A percentile compares a stretch with the other conserved stretches of the same genome.
Evolutionary conservation across 2,113 vertebrate species (phyloP).

Genomic region (Muntiacus muntjak): DNA sequence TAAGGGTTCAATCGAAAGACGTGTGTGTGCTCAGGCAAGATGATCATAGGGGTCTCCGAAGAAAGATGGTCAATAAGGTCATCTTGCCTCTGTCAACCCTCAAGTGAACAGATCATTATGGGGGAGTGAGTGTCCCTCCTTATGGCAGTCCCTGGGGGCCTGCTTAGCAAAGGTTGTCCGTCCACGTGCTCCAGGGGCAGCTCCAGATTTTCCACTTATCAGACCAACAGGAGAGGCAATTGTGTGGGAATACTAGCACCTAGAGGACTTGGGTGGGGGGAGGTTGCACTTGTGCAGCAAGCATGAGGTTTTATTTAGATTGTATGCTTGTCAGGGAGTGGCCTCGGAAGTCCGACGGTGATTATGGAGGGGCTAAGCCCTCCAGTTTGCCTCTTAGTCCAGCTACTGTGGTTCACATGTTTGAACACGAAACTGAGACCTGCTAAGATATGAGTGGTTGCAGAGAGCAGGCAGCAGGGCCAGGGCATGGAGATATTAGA

Average conservation of each 20-base stretch:
- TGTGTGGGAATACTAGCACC: not conserved
- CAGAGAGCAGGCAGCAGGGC: not conserved
- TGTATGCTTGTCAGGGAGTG: not conserved
- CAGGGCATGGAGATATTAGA: not conserved
- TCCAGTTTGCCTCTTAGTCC: not conserved
- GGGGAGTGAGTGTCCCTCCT: not conserved
- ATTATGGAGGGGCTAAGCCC: not conserved
- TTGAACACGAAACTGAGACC: not conserved
- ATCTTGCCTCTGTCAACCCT: slow-evolving; percentile 17
- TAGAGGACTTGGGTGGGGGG: not conserved
- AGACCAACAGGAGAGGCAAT: not conserved
- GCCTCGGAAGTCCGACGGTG: not conserved
- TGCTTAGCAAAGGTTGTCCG: not conserved
- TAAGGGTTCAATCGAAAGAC: slow-evolving; percentile 13
- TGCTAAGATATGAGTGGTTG: not conserved
- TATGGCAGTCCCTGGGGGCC: not conserved
- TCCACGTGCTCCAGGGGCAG: not conserved
- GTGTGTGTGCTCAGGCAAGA: not conserved
- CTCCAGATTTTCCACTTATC: not conserved
- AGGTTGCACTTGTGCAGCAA: not conserved
- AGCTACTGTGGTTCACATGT: not conserved
- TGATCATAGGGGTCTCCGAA: slow-evolving; percentile 6
- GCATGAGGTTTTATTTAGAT: not conserved
- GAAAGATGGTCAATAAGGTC: slow-evolving; percentile 49
- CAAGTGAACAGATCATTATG: slow-evolving; percentile 23